These are phyloP conservation scores for Colletes collaris DNA, from an alignment of 2,888 invertebrate species.

Conservation along the genomic window DNA sequence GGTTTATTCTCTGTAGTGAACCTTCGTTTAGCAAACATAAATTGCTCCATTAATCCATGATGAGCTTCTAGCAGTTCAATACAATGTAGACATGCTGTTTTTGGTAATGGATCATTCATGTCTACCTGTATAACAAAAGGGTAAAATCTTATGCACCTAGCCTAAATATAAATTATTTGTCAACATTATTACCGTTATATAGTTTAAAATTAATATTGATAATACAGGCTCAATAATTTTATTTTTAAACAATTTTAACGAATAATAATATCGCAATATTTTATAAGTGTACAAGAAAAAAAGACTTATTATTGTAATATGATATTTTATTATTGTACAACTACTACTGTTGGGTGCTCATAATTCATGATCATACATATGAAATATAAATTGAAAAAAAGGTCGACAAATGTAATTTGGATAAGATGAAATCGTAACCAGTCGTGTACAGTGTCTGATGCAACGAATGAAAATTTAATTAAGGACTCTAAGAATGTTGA, in stretches of 20 bases:
- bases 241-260: neutral
- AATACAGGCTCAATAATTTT: neutral
- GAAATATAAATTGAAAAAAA: conserved; percentile 1
- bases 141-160: conserved; percentile 19
- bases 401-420: conserved; percentile 2
- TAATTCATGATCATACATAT: neutral
- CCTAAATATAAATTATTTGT: neutral
- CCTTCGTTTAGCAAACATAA: conserved; percentile 81
- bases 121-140: conserved; percentile 78
- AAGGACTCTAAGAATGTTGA: conserved; percentile 6
- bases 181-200: neutral
- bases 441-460: neutral
- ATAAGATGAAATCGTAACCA: conserved; percentile 16
- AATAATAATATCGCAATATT: neutral
- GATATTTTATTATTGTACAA: neutral
- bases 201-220: neutral
- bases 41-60: conserved; percentile 84
- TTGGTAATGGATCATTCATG: conserved; percentile 83
- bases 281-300: neutral
- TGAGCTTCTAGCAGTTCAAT: conserved; percentile 85
- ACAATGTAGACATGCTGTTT: conserved; percentile 85
- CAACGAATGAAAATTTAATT: conserved; percentile 6
- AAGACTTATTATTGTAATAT: neutral
- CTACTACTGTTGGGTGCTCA: neutral
- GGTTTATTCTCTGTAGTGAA: conserved; percentile 75